phyloP scores from a whole-genome alignment of 23 tunicate species.

The Ascidia mentula region DNA sequence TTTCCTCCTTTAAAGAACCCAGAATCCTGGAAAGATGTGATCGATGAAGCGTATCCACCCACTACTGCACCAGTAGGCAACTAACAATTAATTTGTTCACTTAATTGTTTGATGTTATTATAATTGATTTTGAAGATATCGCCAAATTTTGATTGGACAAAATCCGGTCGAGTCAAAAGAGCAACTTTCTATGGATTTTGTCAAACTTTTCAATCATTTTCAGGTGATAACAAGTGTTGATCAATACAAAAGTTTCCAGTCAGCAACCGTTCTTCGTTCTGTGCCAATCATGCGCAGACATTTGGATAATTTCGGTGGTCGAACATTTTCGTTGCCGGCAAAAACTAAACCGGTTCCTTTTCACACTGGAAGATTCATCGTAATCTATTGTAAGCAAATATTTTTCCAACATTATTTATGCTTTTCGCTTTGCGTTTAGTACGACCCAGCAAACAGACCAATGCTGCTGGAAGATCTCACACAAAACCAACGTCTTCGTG shows the following conservation, averaged over 20 bases:
- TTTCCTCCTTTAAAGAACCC: constrained; percentile 26
- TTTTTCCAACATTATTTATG: too few relatives aligned
- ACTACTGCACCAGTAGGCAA: neutral
- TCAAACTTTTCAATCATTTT: neutral
- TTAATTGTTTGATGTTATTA: too few relatives aligned
- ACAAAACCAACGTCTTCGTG: constrained; percentile 76
- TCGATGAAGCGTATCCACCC: constrained; percentile 7
- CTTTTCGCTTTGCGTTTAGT: constrained; percentile 42
- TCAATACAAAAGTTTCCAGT: constrained; percentile 62
- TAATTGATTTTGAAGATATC: neutral
- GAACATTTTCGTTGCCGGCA: constrained; percentile 80
- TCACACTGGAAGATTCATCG: constrained; percentile 88
- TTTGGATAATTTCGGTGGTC: constrained; percentile 84
- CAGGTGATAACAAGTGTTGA: constrained; percentile 39
- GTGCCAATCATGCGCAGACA: constrained; percentile 94
- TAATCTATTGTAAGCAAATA: too few relatives aligned
- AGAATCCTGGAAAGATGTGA: neutral
- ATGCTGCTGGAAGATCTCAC: constrained; percentile 66
- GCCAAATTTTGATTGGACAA: neutral
- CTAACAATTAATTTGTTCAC: too few relatives aligned
- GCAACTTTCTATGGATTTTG: neutral
- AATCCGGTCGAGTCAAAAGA: neutral
- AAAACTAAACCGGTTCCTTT: constrained; percentile 92
- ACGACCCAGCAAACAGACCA: constrained; percentile 71
- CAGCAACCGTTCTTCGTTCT: constrained; percentile 74